Evolutionary conservation across 2,888 invertebrate species (phyloP), one percentile per base, ranked within the genome.

Genomic region (Hydrotaea cyrtoneurina): DNA sequence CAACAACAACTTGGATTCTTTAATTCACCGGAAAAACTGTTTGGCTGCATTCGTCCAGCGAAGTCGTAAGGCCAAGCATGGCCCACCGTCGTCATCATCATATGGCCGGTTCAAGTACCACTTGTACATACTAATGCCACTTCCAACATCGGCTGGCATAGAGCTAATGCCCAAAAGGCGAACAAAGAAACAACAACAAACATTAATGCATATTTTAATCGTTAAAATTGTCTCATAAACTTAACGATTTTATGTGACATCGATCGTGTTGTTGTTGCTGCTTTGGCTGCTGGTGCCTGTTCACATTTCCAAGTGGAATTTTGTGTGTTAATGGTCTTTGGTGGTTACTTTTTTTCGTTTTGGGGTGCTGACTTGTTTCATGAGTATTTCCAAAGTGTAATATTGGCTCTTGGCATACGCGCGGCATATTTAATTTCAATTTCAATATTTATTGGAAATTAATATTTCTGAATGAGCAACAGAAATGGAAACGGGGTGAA

Each of bases 211-310:
- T 79, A 81, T 80, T 82, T 85, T 71, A 82, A 82, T 82, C 79
- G 79, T 80, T 82, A 74, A 82, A 82, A 82, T 80, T 82, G 82
- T 82, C 85, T 64, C 82, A 85, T 85, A 85, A 85, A 85, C 79
- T 80, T 43, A 43, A 80, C 82, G 82, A 82, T 74, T 82, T 85
- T 85, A 85, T 85, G 85, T 85, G 79, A 80, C 85, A 82, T 82
- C 79, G 73, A 81, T 64, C 53, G 66, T 77, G 57, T 76, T 83
- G 71, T 69, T 69, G 57, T 59, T 79, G 55, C 53, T 69, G 66
- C 19, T 57, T 39, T 15, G 43, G 59, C 0, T 57, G 31, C 17
- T 26, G 31, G 39, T 74, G 39, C 55, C 55, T 46, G 46, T 75
- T 50, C 31, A 62, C 62, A 69, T 57, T 77, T 66, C 26, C 46